Percentiles rank a stretch among this genome's conserved stretches.
Evolutionary conservation across 2,888 invertebrate genomes (phyloP).

Genomic region (Timandra comae): DNA sequence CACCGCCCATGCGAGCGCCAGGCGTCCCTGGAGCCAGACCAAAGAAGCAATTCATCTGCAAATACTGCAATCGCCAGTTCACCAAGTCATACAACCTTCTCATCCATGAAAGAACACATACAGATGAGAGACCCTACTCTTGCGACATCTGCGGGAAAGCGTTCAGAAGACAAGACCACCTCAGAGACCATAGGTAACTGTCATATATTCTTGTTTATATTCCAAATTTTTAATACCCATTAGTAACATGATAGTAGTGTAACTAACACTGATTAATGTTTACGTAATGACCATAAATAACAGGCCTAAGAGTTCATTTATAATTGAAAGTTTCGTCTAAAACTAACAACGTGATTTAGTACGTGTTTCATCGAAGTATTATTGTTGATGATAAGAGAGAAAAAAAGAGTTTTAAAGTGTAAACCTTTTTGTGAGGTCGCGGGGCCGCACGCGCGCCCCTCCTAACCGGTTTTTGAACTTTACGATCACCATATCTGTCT

Average conservation of each 20-base stretch:
- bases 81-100: slow-evolving; percentile 98
- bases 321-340: slow-evolving; percentile 54
- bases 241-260: slow-evolving; percentile 22
- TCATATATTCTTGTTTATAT: slow-evolving; percentile 18
- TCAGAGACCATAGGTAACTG: slow-evolving; percentile 89
- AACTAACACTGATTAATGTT: slow-evolving; percentile 20
- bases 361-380: slow-evolving; percentile 51
- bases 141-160: slow-evolving; percentile 98
- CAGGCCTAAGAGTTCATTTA: slow-evolving; percentile 36
- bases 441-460: slow-evolving; percentile 67
- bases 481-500: slow-evolving; percentile 74
- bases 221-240: slow-evolving; percentile 18
- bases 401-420: slow-evolving; percentile 63
- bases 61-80: slow-evolving; percentile 97
- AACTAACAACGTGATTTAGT: slow-evolving; percentile 63
- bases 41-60: slow-evolving; percentile 95
- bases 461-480: slow-evolving; percentile 67
- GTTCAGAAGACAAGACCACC: slow-evolving; percentile 95
- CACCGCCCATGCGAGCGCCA: slow-evolving; percentile 74
- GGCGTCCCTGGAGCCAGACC: slow-evolving; percentile 79
- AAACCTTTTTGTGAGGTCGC: slow-evolving; percentile 75
- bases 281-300: slow-evolving; percentile 22
- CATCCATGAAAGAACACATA: slow-evolving; percentile 98
- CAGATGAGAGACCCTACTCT: slow-evolving; percentile 96
- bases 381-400: slow-evolving; percentile 65